Evolutionary conservation across 2,113 vertebrate genomes (phyloP).

Genomic region (Enhydra lutris): DNA sequence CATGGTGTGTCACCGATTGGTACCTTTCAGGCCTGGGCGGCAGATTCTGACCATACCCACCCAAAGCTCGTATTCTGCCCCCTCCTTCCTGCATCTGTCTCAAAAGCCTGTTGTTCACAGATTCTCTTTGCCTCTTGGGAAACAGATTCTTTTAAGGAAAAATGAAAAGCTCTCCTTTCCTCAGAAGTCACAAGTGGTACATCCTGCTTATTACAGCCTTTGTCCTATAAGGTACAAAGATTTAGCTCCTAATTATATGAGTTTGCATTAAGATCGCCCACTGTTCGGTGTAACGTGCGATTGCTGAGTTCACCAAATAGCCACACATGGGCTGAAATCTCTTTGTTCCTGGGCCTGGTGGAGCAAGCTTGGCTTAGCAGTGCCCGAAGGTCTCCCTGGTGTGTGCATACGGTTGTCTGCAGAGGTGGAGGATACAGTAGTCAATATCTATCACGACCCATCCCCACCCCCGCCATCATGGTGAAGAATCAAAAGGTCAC

Average conservation of each 20-base stretch:
- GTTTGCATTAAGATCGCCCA: conserved; percentile 39
- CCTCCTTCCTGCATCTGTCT: background rate
- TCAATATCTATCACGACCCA: background rate
- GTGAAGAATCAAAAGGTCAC: background rate
- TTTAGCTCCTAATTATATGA: conserved; percentile 50
- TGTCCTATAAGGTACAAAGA: conserved; percentile 56
- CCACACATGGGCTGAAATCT: background rate
- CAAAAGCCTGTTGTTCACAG: conserved; percentile 45
- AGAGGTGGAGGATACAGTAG: background rate
- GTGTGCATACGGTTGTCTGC: background rate
- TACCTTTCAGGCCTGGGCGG: background rate
- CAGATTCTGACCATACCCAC: background rate
- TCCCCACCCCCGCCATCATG: fast-evolving
- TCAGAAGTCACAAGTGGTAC: conserved; percentile 57
- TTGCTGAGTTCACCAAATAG: conserved; percentile 27
- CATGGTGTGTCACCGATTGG: background rate
- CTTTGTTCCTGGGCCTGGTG: conserved; percentile 28
- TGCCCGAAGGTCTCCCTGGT: conserved; percentile 4
- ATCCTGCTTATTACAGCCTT: conserved; percentile 56
- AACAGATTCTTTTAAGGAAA: conserved; percentile 55
- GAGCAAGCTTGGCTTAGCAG: background rate
- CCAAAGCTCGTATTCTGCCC: conserved; percentile 1
- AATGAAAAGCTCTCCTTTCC: conserved; percentile 40
- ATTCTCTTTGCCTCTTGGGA: conserved; percentile 43
- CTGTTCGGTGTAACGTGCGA: background rate